Conservation (phyloP, 2,797 vertebrate genomes). For the Tragelaphus eurycerus region DNA sequence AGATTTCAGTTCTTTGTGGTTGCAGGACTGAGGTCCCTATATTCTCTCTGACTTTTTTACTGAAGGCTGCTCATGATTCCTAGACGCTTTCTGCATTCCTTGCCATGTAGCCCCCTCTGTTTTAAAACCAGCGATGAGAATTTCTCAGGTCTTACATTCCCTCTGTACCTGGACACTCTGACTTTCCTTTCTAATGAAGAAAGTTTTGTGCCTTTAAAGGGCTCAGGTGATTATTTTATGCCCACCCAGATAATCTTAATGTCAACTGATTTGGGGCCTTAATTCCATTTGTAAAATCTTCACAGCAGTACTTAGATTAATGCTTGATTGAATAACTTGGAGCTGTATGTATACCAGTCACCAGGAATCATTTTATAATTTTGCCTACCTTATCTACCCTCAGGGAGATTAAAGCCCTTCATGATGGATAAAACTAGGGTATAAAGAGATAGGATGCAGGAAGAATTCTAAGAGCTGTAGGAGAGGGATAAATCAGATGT, state of each 20-base stretch:
- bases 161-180: background rate
- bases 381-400: background rate
- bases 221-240: background rate
- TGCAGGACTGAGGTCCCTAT: background rate
- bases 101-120: background rate
- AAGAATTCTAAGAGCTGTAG: background rate
- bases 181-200: background rate
- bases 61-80: background rate
- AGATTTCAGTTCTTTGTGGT: background rate
- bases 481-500: background rate
- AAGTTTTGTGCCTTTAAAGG: background rate
- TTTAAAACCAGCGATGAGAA: background rate
- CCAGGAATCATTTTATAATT: background rate
- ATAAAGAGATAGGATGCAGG: background rate
- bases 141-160: background rate
- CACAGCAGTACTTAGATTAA: background rate
- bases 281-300: conserved; percentile 18
- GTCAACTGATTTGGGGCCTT: conserved; percentile 32
- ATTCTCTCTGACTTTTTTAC: background rate
- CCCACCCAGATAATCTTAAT: background rate
- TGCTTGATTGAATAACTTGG: background rate
- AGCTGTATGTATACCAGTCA: background rate
- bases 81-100: background rate
- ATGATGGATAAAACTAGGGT: background rate
- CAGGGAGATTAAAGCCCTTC: background rate